Base-by-base conservation (phyloP, 1,140 invertebrate genomes). In the Bombus impatiens region DNA sequence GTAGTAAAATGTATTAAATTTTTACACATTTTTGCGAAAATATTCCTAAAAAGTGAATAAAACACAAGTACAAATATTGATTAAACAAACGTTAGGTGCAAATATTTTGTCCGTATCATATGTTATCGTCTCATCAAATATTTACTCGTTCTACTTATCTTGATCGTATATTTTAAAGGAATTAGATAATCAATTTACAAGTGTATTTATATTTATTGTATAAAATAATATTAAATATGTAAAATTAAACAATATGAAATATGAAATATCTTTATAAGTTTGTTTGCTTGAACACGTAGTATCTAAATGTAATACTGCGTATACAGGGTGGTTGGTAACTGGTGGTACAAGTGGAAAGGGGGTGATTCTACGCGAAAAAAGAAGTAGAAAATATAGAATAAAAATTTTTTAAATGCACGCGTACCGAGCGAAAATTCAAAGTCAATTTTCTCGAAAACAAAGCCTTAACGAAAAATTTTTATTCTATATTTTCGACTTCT, bases 161-260 rank as follows among this genome's bases (percentile, higher is more conserved):
- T n/a, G 25, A n/a, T 42, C 42, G 13, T 25, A n/a, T 1, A 0
- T 22, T 6, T 2, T 2, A 22, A 22, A 2, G 15, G 13, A 8
- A 2, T 8, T 15, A 62, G 28, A 6, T 53, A 53, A 53, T 53
- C 47, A 22, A 53, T 53, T 53, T 53, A 53, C 18, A 6, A 0
- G n/a, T 32, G n/a, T 18, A 67, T 67, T 67, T 32, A 67, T 15
- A 32, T 67, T 18, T 32, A 67, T 67, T 6, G 18, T 3, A 35
- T 22, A 3, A 22, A 68, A 37, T 68, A 68, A 22, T 25, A 25
- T 22, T 8, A 18, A 32, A 32, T 35, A 13, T 32, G 15, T 18
- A 6, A 15, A 65, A 65, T 15, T 32, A 32, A 32, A 6, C 5
- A 18, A 47, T 47, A 47, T 47, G 6, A 47, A 47, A 47, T 47